Percentiles rank a stretch among this genome's conserved stretches.
Conservation (phyloP, 2,888 invertebrate genomes). For the Eilema caniola region DNA sequence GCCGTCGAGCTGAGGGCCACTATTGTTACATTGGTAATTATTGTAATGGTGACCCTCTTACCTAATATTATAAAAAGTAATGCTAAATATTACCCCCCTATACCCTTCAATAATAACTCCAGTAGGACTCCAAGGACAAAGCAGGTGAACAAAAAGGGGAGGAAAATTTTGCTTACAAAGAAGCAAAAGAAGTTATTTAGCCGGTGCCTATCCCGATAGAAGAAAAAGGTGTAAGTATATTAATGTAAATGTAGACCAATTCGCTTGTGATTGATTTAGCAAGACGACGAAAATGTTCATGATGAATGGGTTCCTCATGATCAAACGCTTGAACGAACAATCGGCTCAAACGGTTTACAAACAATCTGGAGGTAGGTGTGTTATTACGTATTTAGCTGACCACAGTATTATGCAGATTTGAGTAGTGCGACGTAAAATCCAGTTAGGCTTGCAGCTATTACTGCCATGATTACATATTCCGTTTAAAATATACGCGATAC, state of each 20-base stretch:
- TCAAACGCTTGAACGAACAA: neutral
- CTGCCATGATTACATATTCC: too few species aligned
- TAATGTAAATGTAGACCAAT: neutral
- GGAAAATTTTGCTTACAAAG: too few species aligned
- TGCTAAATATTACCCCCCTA: too few species aligned
- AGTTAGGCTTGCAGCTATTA: neutral
- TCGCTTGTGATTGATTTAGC: neutral
- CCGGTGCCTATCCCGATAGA: neutral
- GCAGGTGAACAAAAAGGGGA: too few species aligned
- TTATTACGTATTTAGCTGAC: neutral
- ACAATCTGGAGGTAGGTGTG: conserved; percentile 1
- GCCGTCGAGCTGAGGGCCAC: too few species aligned
- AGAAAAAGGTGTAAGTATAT: neutral
- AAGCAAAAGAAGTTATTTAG: too few species aligned
- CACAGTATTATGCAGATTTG: neutral
- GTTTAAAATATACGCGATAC: too few species aligned
- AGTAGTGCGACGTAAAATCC: neutral
- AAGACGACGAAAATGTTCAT: neutral
- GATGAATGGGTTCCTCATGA: neutral
- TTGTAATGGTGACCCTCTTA: too few species aligned
- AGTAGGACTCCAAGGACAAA: too few species aligned
- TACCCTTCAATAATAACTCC: too few species aligned
- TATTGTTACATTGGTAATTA: too few species aligned
- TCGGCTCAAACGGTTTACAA: conserved; percentile 7
- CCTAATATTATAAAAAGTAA: too few species aligned